Evolutionary conservation across 2,888 invertebrate genomes (phyloP), one percentile per base, ranked within the genome.

Genomic region (Temnothorax rugatulus): DNA sequence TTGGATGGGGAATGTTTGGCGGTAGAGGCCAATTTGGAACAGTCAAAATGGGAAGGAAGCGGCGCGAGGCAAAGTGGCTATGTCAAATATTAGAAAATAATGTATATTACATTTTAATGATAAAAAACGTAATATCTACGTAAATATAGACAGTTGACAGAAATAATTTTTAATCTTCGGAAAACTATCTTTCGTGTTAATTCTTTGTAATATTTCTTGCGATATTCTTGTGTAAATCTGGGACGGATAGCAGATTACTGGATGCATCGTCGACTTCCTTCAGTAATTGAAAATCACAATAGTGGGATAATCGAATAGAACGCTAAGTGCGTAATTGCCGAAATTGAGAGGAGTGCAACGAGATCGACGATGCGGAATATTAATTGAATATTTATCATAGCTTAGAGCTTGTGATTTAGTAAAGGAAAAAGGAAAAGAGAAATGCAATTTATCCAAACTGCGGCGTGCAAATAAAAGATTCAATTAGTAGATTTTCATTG

Each of bases 21-120:
- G 64, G 76, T 64, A 47, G 44, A 82, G 76, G 34, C 64, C 76
- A 82, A 82, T 76, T 82, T 76, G 82, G 47, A 59, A 81, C 38
- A 61, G 73, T 50, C 73, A 64, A 77, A 76, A 52, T 77, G 44
- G 82, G 18, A 50, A 38, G 52, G 74, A 69, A 57, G 38, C 44
- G 54, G 61, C 77, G 34, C 85, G 83, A 44, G 29, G 71, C 29
- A 71, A 71, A 69, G 47, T 47, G 29, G 44, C 8, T 21, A n/a
- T 25, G 52, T 66, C 68, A 47, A 59, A 71, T 73, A 73, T 73
- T 4, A 38, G 75, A 74, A 47, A 54, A 29, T 54, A 18, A 68
- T 47, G 13, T 41, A 73, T 18, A 38, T 52, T 52, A 52, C 5
- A 21, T 71, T 11, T 3, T 13, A 18, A 9, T 61, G 34, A 47